Evolutionary conservation across 2,888 invertebrate species (phyloP).

Genomic region (Monoplex corrugatus): DNA sequence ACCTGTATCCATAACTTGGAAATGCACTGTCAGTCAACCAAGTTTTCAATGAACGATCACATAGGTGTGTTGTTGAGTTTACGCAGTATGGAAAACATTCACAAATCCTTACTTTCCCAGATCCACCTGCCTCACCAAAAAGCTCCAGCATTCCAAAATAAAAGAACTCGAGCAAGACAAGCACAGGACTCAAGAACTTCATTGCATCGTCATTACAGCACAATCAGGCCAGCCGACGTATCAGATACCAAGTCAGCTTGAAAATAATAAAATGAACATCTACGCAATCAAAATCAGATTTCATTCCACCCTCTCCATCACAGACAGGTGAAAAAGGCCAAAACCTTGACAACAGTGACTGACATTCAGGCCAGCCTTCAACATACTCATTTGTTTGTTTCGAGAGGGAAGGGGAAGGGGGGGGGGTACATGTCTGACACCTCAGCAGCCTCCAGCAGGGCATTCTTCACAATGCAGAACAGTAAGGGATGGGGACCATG

Average conservation of each 20-base stretch:
- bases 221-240: background rate
- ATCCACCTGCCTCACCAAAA: background rate
- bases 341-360: background rate
- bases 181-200: background rate
- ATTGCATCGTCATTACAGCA: constrained; percentile 5
- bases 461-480: background rate
- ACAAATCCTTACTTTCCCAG: constrained; percentile 26
- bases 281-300: background rate
- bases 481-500: background rate
- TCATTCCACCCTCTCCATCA: background rate
- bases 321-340: background rate
- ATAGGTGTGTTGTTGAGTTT: constrained; percentile 41
- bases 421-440: background rate
- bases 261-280: background rate
- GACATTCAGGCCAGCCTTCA: background rate
- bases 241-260: background rate
- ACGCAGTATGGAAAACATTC: constrained; percentile 22
- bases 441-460: background rate
- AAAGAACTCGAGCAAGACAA: background rate
- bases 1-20: constrained; percentile 48
- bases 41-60: constrained; percentile 46
- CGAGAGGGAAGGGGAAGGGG: background rate
- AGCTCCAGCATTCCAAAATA: background rate
- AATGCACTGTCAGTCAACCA: constrained; percentile 38
- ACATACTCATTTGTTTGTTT: background rate